phyloP scores from a whole-genome alignment of 2,113 vertebrate genomes.

The Leuciscus idus region DNA sequence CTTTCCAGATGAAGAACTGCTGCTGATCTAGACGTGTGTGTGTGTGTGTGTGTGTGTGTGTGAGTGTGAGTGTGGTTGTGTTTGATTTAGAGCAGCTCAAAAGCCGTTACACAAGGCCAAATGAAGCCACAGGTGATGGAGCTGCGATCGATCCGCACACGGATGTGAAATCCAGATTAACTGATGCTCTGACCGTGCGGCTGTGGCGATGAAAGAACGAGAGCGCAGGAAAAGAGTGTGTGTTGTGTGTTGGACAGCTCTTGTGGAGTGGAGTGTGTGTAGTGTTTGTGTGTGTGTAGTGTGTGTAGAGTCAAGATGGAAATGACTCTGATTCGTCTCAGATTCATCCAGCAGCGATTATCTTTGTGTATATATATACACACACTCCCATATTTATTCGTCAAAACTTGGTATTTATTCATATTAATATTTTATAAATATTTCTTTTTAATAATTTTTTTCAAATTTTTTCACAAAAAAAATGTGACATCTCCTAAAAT shows the following conservation, averaged over 20 bases:
- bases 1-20: not conserved
- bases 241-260: not conserved
- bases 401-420: no score
- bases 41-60: not conserved
- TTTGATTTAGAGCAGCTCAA: slow-evolving; percentile 41
- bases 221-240: not conserved
- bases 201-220: slow-evolving; percentile 11
- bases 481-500: not conserved
- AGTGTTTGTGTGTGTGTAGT: not conserved
- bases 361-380: no score
- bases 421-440: no score
- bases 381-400: no score
- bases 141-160: slow-evolving; percentile 39
- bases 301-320: not conserved
- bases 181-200: slow-evolving; percentile 25
- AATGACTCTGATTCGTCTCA: not conserved
- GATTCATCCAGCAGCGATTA: no score
- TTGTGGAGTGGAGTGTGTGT: not conserved
- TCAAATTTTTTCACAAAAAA: no score
- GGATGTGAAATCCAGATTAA: slow-evolving; percentile 46
- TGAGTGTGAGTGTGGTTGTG: not conserved
- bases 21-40: not conserved
- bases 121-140: slow-evolving; percentile 55
- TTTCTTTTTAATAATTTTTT: no score
- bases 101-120: slow-evolving; percentile 45